Evolutionary conservation across 1,140 invertebrate genomes (phyloP), one percentile per base, ranked within the genome.

Genomic region (Cydia pomonella): DNA sequence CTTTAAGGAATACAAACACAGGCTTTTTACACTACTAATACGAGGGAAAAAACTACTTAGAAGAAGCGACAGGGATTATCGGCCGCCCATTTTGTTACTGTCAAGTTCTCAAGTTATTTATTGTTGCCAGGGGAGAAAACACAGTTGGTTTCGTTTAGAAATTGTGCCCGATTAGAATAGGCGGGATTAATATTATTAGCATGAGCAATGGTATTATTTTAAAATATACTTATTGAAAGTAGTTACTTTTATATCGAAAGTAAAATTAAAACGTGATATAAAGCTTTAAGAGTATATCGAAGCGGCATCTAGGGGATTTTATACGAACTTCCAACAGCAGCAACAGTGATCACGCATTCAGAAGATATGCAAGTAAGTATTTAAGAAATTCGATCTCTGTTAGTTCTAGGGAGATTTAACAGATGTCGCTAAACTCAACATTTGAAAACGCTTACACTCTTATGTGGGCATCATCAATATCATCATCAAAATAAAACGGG

Each of bases 21-120:
- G 73, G 77, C 73, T 74, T 77, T 76, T 75, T 63, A 79, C 79
- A 80, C 79, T 76, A 81, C 73, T 79, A 82, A 76, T 75, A 77
- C 69, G 79, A 76, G 64, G 75, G 78, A 83, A 84, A 81, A 81
- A 44, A 80, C 74, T 80, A 81, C 75, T 69, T 44, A 73, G 81
- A 85, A 53, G 63, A 78, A 80, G 44, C 63, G 73, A 73, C 71
- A 72, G 79, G 29, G 74, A 76, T 78, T 76, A 84, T 79, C 73
- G 78, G 76, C 81, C 85, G 82, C 82, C 85, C 85, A 87, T 87
- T 87, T 87, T 85, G 79, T 84, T 82, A 77, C 80, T 86, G 83
- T 82, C 81, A 82, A 79, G 44, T 29, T 75, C 78, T 76, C 6
- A 69, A n/a, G 33, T 38, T 9, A 47, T 77, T 47, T 76, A 64